Conservation (phyloP, 92 coral and sea anemone genomes). For the Porites lobata region DNA sequence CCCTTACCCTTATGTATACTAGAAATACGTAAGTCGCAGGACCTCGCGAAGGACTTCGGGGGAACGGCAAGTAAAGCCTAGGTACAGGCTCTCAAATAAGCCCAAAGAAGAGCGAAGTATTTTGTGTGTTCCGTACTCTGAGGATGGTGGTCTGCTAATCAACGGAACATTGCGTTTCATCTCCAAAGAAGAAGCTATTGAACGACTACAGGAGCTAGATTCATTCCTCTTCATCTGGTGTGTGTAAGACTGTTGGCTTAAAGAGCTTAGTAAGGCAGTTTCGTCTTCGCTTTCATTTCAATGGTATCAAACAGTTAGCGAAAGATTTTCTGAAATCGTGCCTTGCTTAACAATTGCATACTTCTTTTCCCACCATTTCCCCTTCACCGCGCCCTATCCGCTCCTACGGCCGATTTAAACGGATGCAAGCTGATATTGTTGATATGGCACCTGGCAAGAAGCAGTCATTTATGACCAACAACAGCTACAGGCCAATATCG, state of each 20-base stretch:
- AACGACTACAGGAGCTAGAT: background rate
- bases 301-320: background rate
- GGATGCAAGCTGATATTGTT: background rate
- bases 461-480: background rate
- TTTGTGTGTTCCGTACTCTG: background rate
- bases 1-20: too few relatives aligned
- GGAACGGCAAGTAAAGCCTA: background rate
- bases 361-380: background rate
- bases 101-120: background rate
- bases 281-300: background rate
- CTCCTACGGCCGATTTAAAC: background rate
- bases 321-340: background rate
- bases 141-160: background rate
- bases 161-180: background rate
- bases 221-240: background rate
- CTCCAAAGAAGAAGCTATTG: background rate
- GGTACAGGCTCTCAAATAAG: background rate
- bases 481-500: background rate
- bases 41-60: too few relatives aligned
- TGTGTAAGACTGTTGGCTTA: background rate
- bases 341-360: too few relatives aligned
- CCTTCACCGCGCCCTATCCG: constrained; percentile 2
- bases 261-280: background rate
- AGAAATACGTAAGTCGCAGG: too few relatives aligned
- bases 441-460: constrained; percentile 9